Evolutionary conservation across 2,888 invertebrate species (phyloP), one percentile per base, ranked within the genome.

Genomic region (Teinopalpus imperialis): DNA sequence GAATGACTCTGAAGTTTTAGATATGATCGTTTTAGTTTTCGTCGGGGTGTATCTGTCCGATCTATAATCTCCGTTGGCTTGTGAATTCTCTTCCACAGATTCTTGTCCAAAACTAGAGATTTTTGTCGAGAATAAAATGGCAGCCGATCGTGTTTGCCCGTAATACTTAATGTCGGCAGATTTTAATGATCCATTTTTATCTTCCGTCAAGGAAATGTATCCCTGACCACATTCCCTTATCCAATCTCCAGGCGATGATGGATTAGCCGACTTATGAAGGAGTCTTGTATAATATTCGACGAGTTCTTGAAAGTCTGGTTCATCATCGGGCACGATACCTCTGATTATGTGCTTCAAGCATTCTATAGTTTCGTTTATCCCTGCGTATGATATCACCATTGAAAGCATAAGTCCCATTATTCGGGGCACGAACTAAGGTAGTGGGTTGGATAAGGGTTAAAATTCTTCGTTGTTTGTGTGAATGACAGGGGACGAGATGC

Each of bases 381-480:
- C 95, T 53, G 94, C 92, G 75, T 94, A 95, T 52, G 93, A 90
- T 52, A 95, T 91, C 52, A 95, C 83, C 62, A 94, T 85, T 37
- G 95, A 95, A 48, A 95, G 79, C 63, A 95, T 76, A 57, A 95
- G 90, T 68, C 95, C 95, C 93, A 95, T 93, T 68, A 64, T 66
- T 54, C 56, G 49, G 51, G 50, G 49, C 49, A 55, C 51, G 46
- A 24, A 34, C 40, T 40, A 48, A 43, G 44, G 45, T 56, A 51
- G 52, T 35, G 49, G 47, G 45, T 30, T 36, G 57, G 57, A 59
- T 51, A 61, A 50, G 62, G 74, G 74, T 69, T 48, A 56, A 54
- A 59, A 52, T 59, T 53, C 58, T 65, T 62, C 57, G 55, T 52
- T 56, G 54, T 58, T 55, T 65, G 58, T 66, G 70, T 73, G 69